Evolutionary conservation across 2,113 vertebrate species (phyloP), one percentile per base, ranked within the genome.

Genomic region (Ardeotis arabs): DNA sequence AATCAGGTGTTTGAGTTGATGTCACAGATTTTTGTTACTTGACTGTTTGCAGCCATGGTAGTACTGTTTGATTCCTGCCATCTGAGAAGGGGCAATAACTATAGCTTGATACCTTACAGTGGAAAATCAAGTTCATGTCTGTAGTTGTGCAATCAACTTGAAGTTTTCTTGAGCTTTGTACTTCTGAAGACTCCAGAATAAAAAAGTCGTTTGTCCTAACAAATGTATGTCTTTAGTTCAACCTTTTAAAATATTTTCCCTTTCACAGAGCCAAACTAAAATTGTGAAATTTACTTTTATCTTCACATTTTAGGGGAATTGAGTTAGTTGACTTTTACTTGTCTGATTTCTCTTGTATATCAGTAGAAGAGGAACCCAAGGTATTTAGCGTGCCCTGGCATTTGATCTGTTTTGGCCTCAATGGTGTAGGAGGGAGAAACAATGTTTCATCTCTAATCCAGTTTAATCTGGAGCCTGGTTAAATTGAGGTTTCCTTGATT

Each of bases 31-130:
- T 64, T 24, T 49, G 53, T 39, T 37, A 33, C 74, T 68, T 86
- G 2, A 14, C 18, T 47, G 24, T 49, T 39, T 58, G 33, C 25
- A 63, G 85, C 3, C 16, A 4, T 17, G 29, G 29, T 63, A n/a
- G 53, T 59, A 16, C 14, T 44, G 7, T 47, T 84, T 39, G 49
- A 8, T 56, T 89, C 24, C 12, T 78, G 50, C 62, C 8, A 22
- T 14, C 33, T 82, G 14, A 73, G 39, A 64, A 76, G 53, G 7
- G 72, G 21, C 12, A 44, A 0, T 60, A 63, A 52, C 37, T 73
- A 2, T 18, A 90, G 47, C 52, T 58, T 0, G 0, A 2, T 60
- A 12, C 3, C 1, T 62, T 58, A 73, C 22, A 47, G 6, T 29
- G 39, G 52, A 75, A 56, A 77, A 52, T 67, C 29, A 77, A 83